Conservation (phyloP, 1,140 invertebrate genomes). For the Asobara japonica region DNA sequence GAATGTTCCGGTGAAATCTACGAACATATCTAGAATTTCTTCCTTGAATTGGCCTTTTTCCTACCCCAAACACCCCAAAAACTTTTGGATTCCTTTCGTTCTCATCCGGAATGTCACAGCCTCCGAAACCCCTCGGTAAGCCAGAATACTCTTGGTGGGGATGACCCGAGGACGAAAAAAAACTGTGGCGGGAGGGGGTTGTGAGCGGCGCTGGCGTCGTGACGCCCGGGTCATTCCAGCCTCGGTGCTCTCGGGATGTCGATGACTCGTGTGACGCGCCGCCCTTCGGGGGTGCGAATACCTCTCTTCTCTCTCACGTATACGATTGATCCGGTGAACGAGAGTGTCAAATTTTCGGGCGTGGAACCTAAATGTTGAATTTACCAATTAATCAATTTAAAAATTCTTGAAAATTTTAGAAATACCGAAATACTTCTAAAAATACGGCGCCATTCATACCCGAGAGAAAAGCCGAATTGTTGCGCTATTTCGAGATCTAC, state of each 20-base stretch:
- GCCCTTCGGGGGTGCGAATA: slow-evolving; percentile 55
- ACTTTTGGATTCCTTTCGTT: not conserved
- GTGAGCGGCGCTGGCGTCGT: slow-evolving; percentile 54
- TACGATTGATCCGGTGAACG: slow-evolving; percentile 46
- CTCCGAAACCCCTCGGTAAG: not conserved
- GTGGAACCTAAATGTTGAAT: slow-evolving; percentile 1
- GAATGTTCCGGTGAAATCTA: not conserved
- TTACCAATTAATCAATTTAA: slow-evolving; percentile 1
- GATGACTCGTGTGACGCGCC: slow-evolving; percentile 56
- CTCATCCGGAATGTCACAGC: not conserved
- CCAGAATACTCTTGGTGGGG: not conserved
- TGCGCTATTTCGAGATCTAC: not conserved
- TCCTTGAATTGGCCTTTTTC: not conserved
- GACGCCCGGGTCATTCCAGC: slow-evolving; percentile 64
- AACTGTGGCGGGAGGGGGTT: not conserved
- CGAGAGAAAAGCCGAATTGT: too few species aligned
- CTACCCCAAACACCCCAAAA: not conserved
- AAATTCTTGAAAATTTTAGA: too few species aligned
- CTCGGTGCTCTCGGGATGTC: slow-evolving; percentile 57
- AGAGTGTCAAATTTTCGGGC: slow-evolving; percentile 26
- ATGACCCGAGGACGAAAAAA: not conserved
- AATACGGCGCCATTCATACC: too few species aligned
- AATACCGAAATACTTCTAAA: too few species aligned
- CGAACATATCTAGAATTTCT: not conserved
- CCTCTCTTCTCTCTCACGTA: slow-evolving; percentile 32